Evolutionary conservation across 2,888 invertebrate genomes (phyloP).

Genomic region (Cantharis lateralis): DNA sequence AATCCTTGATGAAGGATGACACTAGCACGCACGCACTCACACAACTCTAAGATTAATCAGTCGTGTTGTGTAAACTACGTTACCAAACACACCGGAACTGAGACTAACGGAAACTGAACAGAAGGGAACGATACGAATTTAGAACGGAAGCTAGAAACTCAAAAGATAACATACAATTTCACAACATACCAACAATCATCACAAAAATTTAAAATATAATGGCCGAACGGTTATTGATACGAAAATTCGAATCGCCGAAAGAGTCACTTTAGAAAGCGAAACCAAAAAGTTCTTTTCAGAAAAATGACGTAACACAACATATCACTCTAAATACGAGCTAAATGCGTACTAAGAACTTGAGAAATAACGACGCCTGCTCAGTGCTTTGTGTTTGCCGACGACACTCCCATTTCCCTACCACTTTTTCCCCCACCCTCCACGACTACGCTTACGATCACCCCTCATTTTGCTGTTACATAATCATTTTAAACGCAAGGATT

Average conservation of each 20-base stretch:
- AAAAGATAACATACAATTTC: conserved; percentile 38
- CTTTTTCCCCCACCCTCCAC: conserved; percentile 38
- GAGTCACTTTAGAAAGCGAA: conserved; percentile 57
- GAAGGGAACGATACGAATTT: conserved; percentile 36
- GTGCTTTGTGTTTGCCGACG: conserved; percentile 54
- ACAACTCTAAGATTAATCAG: conserved; percentile 50
- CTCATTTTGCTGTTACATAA: conserved; percentile 31
- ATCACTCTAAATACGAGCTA: conserved; percentile 58
- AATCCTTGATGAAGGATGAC: conserved; percentile 18
- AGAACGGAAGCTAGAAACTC: conserved; percentile 34
- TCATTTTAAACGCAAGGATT: conserved; percentile 6
- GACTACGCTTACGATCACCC: conserved; percentile 33
- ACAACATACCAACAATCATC: conserved; percentile 44
- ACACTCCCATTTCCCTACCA: conserved; percentile 54
- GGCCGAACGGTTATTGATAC: conserved; percentile 32
- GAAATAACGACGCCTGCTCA: conserved; percentile 54
- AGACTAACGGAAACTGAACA: conserved; percentile 31
- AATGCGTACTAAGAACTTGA: conserved; percentile 55
- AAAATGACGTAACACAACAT: conserved; percentile 59
- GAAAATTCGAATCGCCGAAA: conserved; percentile 52
- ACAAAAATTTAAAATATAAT: conserved; percentile 32
- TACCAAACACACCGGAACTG: conserved; percentile 34
- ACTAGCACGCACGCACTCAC: conserved; percentile 37
- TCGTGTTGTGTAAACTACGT: conserved; percentile 38
- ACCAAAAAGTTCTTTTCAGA: conserved; percentile 56